Evolutionary conservation across 2,113 vertebrate species (phyloP).

Genomic region (Oreochromis aureus): DNA sequence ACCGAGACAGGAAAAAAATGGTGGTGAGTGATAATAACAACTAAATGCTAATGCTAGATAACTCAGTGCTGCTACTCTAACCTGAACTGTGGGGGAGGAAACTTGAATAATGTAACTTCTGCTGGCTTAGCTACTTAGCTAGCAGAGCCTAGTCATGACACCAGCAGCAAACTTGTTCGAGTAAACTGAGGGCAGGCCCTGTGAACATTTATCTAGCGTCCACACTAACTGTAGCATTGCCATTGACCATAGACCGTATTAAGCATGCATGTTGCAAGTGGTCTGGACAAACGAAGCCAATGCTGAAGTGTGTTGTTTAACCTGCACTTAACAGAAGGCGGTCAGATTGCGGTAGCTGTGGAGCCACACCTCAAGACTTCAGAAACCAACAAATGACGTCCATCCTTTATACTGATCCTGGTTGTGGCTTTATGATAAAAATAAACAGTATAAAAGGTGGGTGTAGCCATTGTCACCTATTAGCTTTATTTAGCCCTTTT

Average conservation of each 20-base stretch:
- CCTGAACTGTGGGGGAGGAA: background rate
- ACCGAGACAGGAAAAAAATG: background rate
- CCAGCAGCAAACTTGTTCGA: background rate
- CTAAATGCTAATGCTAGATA: background rate
- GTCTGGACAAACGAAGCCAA: background rate
- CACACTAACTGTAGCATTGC: background rate
- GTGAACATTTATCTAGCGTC: background rate
- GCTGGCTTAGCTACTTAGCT: background rate
- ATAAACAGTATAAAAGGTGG: background rate
- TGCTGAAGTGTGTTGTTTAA: background rate
- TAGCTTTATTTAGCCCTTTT: background rate
- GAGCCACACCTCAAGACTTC: background rate
- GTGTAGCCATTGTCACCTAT: background rate
- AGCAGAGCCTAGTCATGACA: background rate
- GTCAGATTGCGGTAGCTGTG: background rate
- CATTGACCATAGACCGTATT: background rate
- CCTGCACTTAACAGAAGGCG: background rate
- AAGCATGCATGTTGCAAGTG: background rate
- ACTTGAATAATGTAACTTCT: background rate
- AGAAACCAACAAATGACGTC: background rate
- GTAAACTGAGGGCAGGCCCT: background rate
- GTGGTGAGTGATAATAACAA: background rate
- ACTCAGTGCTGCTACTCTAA: background rate
- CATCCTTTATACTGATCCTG: background rate
- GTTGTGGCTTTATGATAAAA: background rate